A percentile compares a stretch with the other conserved stretches of the same genome.
phyloP scores from a whole-genome alignment of 2,113 vertebrate species.

The Mesoclemmys tuberculata region DNA sequence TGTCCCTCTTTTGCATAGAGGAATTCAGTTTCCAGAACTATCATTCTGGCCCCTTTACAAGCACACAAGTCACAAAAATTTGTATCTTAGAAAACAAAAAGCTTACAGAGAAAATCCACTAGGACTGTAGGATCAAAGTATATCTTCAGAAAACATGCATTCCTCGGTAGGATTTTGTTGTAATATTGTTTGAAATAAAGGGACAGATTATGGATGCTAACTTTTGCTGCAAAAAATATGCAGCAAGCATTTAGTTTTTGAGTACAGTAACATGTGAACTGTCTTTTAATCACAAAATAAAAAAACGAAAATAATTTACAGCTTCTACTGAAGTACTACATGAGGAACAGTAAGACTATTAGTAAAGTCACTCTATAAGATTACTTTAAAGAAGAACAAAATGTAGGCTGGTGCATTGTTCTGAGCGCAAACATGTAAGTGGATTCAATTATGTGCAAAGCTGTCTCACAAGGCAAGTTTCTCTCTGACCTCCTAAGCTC shows the following conservation, averaged over 20 bases:
- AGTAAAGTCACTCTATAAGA: neutral
- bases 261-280: neutral
- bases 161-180: neutral
- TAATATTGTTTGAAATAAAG: neutral
- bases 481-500: conserved; percentile 8
- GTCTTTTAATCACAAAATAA: neutral
- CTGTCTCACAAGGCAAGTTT: neutral
- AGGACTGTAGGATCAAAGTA: neutral
- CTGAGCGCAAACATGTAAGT: neutral
- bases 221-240: neutral
- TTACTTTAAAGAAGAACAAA: neutral
- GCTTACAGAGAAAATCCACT: neutral
- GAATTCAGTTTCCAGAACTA: neutral
- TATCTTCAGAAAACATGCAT: neutral
- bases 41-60: neutral
- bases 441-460: neutral
- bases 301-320: neutral
- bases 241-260: neutral
- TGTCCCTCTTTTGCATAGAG: neutral
- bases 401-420: neutral
- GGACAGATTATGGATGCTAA: neutral
- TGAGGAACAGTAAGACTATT: conserved; percentile 22
- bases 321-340: neutral
- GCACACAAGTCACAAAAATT: neutral
- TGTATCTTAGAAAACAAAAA: neutral